These are phyloP conservation scores for Odontophorus gujanensis DNA, from an alignment of 2,113 vertebrate species.

Conservation along the genomic window DNA sequence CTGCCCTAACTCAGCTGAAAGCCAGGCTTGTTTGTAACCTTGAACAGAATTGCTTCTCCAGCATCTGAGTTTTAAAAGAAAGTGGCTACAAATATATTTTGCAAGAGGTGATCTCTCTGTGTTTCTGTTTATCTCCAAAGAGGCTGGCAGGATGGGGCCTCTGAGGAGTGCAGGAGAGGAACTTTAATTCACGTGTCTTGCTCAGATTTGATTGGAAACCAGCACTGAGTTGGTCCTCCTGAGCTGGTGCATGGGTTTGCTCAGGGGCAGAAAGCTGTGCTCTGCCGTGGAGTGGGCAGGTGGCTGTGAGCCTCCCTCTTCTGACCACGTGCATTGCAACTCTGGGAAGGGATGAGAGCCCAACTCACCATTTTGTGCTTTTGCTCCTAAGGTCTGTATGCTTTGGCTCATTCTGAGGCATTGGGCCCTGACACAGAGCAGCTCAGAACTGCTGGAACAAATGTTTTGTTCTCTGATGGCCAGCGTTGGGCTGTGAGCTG, in stretches of 20 bases:
- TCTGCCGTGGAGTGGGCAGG: fast-evolving
- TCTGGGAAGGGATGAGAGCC: background rate
- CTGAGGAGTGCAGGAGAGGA: background rate
- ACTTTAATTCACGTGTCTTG: background rate
- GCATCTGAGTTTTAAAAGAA: background rate
- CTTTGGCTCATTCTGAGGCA: background rate
- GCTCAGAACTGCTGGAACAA: background rate
- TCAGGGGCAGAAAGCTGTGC: background rate
- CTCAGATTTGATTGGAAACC: background rate
- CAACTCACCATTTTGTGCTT: background rate
- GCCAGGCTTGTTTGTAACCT: background rate
- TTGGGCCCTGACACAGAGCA: background rate
- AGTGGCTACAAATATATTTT: background rate
- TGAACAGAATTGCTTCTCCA: background rate
- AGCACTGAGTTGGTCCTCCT: background rate
- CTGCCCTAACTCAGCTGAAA: background rate
- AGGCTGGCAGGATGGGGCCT: background rate
- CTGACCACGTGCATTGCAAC: background rate
- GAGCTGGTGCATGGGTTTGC: background rate
- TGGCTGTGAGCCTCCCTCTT: background rate
- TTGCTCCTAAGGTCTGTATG: background rate
- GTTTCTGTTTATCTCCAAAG: background rate
- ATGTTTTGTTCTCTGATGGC: background rate
- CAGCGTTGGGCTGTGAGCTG: background rate
- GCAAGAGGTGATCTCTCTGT: background rate